Conservation (phyloP, 1,140 invertebrate genomes). For the Ceratina japonica region DNA sequence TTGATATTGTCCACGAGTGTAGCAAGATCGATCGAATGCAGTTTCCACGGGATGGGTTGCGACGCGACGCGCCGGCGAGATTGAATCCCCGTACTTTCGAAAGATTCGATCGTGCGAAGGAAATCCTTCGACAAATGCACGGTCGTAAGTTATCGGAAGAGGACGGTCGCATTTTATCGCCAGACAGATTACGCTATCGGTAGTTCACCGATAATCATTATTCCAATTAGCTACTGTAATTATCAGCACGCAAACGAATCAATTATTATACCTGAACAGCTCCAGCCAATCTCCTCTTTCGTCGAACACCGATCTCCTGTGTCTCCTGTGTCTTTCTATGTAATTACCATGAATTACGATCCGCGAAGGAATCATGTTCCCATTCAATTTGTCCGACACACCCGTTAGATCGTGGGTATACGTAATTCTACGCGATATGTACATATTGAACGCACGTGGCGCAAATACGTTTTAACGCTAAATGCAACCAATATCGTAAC, state of each 20-base stretch:
- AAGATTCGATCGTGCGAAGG: neutral
- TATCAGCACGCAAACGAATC: constrained; percentile 47
- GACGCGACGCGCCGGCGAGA: too few species aligned
- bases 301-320: constrained; percentile 10
- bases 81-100: neutral
- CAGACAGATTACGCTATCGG: constrained; percentile 38
- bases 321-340: constrained; percentile 21
- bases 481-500: too few species aligned
- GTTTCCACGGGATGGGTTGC: too few species aligned
- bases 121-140: neutral
- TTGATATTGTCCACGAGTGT: too few species aligned
- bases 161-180: constrained; percentile 29
- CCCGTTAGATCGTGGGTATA: constrained; percentile 32
- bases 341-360: constrained; percentile 34
- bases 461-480: neutral
- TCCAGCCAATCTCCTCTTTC: constrained; percentile 42
- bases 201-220: constrained; percentile 41
- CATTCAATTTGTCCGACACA: constrained; percentile 29
- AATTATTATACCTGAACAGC: constrained; percentile 44
- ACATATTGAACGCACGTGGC: too few species aligned
- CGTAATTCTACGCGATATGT: constrained; percentile 5
- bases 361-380: constrained; percentile 11
- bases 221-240: constrained; percentile 47
- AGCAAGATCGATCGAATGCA: too few species aligned
- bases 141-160: neutral